Base-by-base conservation (phyloP, 2,113 vertebrate genomes). In the Festucalex cinctus region DNA sequence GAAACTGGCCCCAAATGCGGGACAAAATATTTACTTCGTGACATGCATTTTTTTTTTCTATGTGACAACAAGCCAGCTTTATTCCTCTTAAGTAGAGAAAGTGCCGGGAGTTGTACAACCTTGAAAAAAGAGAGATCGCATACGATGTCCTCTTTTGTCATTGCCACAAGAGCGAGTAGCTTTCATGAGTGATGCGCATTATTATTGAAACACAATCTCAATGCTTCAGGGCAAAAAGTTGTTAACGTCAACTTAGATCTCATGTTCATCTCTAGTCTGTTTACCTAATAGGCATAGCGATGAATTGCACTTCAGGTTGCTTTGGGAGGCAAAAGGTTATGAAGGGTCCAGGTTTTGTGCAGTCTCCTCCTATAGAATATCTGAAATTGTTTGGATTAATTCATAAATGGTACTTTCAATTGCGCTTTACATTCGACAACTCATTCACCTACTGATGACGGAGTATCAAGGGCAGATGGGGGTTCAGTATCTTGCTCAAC, bases 1-100 rank as follows among this genome's bases (percentile, higher is more conserved):
- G 39, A 82, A 83, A 71, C 69, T 8, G 44, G 36, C 35, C n/a
- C 72, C 71, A 71, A 75, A 80, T 39, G 6, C 68, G 19, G 61
- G 57, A 81, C 83, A 35, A 72, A 75, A 79, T 76, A 82, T 83
- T 86, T 74, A 82, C 77, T 75, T 53, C 36, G 46, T 67, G 67
- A 74, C 63, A 49, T 70, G 53, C 63, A 64, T 83, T 51, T 66
- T 4, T 64, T 70, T 28, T 61, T 69, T 71, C 70, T 48, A 24
- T 66, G 58, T 36, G 57, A 66, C 69, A 73, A 71, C 64, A 65
- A 69, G 63, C 59, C 1, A 51, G 65, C 70, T 65, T 78, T 56
- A 56, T 78, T 57, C 32, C 56, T 61, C 70, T 65, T 69, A 79
- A 74, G 75, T 74, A 75, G 73, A 6, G 46, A 75, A 83, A 83